phyloP scores from a whole-genome alignment of 2,797 vertebrate species.

The Falco naumanni region DNA sequence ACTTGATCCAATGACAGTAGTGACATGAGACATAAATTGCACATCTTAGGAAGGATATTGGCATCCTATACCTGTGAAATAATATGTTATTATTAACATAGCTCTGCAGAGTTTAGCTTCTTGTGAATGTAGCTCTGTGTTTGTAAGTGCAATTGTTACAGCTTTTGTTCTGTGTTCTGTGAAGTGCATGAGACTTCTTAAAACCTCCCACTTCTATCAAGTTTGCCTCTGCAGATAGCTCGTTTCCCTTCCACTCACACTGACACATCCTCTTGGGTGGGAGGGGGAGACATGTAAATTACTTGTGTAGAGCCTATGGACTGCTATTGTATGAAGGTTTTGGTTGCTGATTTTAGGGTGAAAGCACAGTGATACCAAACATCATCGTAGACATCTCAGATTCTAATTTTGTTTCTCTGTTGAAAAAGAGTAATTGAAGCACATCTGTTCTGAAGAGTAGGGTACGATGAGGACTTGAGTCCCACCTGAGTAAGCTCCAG shows the following conservation, averaged over 20 bases:
- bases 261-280: not conserved
- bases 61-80: rapidly evolving
- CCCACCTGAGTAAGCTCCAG: not conserved
- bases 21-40: not conserved
- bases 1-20: not conserved
- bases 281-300: not conserved
- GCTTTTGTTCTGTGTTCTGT: not conserved
- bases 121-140: not conserved
- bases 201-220: not conserved
- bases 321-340: not conserved
- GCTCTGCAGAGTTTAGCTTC: not conserved
- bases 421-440: not conserved
- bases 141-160: not conserved
- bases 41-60: not conserved
- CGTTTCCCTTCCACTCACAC: not conserved
- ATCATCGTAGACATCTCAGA: rapidly evolving
- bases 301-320: not conserved
- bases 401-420: not conserved
- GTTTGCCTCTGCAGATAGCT: not conserved
- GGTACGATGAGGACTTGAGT: not conserved
- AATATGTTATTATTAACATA: too few relatives aligned
- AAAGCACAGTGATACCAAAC: not conserved
- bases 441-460: not conserved
- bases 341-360: not conserved
- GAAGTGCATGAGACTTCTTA: not conserved